These are phyloP conservation scores for Nephrotoma flavescens DNA, from an alignment of 2,888 invertebrate species.

Conservation along the genomic window DNA sequence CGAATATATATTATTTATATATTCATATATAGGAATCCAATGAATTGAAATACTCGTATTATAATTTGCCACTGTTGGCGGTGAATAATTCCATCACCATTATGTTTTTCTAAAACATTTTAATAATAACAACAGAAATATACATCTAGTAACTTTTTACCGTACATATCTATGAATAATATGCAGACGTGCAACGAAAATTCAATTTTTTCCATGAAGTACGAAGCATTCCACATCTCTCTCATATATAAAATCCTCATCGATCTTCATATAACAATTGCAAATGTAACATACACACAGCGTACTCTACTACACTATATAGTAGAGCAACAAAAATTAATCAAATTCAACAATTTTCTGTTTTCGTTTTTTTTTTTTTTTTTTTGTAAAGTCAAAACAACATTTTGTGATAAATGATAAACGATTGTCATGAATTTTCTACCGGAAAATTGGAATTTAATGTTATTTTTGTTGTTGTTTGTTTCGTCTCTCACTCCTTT, in stretches of 20 bases:
- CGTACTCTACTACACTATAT: not conserved
- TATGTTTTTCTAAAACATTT: not conserved
- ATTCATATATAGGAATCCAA: too few species aligned
- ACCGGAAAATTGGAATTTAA: constrained; percentile 4
- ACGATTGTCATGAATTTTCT: constrained; percentile 3
- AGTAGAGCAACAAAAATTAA: not conserved
- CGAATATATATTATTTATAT: too few species aligned
- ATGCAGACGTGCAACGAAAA: not conserved
- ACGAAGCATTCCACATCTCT: not conserved
- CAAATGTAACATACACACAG: not conserved
- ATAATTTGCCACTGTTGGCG: not conserved
- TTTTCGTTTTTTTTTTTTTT: not conserved
- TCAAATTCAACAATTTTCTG: not conserved
- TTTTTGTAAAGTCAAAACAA: not conserved
- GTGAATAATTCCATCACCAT: not conserved
- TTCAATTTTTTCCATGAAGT: not conserved
- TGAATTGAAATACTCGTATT: not conserved
- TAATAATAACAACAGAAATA: not conserved
- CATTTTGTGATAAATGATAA: constrained; percentile 3
- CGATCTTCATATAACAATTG: not conserved
- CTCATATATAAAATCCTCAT: not conserved
- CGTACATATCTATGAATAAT: not conserved
- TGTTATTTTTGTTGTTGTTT: not conserved
- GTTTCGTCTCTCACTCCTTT: not conserved
- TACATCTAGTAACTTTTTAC: not conserved